Evolutionary conservation across 1,140 invertebrate species (phyloP), one percentile per base, ranked within the genome.

Genomic region (Musca vetustissima): DNA sequence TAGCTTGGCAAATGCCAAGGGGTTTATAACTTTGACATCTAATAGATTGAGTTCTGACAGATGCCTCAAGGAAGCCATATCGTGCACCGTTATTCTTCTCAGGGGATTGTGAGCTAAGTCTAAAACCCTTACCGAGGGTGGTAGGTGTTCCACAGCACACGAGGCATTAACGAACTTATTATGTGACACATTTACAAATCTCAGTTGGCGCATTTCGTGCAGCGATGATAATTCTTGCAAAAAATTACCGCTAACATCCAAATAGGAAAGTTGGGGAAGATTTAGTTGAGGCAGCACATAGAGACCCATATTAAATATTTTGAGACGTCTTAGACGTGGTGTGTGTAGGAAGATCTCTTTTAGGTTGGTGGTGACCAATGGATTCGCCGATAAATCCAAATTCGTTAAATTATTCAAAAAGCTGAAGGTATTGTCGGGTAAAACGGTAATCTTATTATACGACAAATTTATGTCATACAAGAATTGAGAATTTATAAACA

Each of bases 331-430:
- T 28, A 95, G 84, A 71, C 91, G 90, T 32, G 92, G 93, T 15
- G 93, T 87, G 80, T 94, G 93, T 76, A 94, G 91, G 74, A 95
- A 93, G n/a, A 95, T 85, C 81, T 95, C 93, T 74, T 94, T 93
- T 75, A 94, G 93, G 83, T 95, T 95, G 49, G 93, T 92, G 71
- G 92, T 88, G 69, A 87, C 84, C 1, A 93, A 80, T n/a, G 87
- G 85, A 82, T 96, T 97, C 64, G 87, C 88, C 43, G 92, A 92
- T 2, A 97, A 83, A 81, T 95, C 92, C 67, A 96, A 82, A 71
- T 87, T 88, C 53, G 93, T 87, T 25, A 97, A 84, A 71, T 89
- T 90, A 21, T 88, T 89, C 8, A 96, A 84, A 72, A 92, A 91
- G 1, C 90, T 91, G 81, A 97, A 96, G 2, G 93, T 93, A 78